phyloP scores from a whole-genome alignment of 2,113 vertebrate species.

The Dolichallabes microphthalmus region DNA sequence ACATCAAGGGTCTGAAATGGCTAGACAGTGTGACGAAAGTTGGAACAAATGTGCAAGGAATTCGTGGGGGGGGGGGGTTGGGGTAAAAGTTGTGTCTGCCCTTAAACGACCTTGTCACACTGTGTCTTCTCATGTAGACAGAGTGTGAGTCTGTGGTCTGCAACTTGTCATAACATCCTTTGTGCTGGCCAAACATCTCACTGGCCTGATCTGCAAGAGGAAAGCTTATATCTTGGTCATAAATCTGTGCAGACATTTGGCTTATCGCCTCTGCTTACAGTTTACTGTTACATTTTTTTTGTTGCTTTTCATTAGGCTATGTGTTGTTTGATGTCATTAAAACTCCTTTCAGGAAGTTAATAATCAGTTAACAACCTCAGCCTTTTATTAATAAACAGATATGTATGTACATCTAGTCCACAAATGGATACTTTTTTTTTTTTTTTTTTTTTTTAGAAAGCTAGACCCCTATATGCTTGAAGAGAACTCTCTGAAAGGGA shows the following conservation, averaged over 20 bases:
- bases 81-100: background rate
- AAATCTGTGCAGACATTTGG: constrained; percentile 29
- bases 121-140: constrained; percentile 1
- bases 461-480: background rate
- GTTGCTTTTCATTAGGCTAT: background rate
- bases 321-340: constrained; percentile 15
- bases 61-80: too few species aligned
- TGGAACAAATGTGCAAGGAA: background rate
- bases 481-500: background rate
- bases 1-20: background rate
- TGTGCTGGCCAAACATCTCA: constrained; percentile 44
- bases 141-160: constrained; percentile 22
- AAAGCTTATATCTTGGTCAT: constrained; percentile 41
- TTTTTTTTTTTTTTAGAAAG: background rate
- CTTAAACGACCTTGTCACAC: constrained; percentile 8
- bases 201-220: constrained; percentile 24
- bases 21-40: constrained; percentile 32
- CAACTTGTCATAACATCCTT: constrained; percentile 43
- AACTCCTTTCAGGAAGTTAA: background rate
- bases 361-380: background rate
- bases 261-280: constrained; percentile 5
- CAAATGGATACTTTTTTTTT: background rate
- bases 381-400: background rate
- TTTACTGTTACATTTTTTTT: background rate
- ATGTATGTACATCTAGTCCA: background rate